Evolutionary conservation across 2,797 vertebrate species (phyloP), one percentile per base, ranked within the genome.

Genomic region (Synaphobranchus kaupii): DNA sequence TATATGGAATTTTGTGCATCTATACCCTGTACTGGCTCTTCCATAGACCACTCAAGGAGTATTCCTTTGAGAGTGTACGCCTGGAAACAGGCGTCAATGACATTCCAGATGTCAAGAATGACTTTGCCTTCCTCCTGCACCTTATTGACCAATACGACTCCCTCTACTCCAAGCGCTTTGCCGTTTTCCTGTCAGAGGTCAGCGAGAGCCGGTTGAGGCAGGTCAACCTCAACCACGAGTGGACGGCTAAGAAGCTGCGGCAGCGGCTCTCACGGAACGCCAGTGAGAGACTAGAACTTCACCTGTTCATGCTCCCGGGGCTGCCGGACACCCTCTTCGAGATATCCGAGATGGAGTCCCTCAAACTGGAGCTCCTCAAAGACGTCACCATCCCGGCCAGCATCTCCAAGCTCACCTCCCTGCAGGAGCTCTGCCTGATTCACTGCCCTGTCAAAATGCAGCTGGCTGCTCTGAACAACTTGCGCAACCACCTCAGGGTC

Each of bases 1-100:
- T 96, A 7, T 98, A 97, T 0, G 98, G 98, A 10, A 81, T 97
- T 5, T 93, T 97, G 31, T 97, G 97, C 89, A 93, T 98, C 84
- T 98, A 98, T 88, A 97, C 96, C 0, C 96, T 98, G 28, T 98
- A 97, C 87, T 98, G 98, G 98, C 96, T 98, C 20, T 98, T 98
- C 88, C 96, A 97, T 82, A 95, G 97, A 15, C 95, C 98, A 0
- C 94, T 98, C 15, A 98, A 97, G 89, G 95, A 95, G 81, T 98
- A 98, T 81, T 98, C 96, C 17, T 98, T 98, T 84, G 96, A 97
- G 9, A 95, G 95, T 0, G 97, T 97, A 39, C 93, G 97, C 2
- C 93, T 98, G 85, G 98, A 98, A 92, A 98, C 97, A 0, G 97
- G 97, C 56, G 97, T 98, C 85, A 95, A 95, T 0, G 98, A 98